Base-by-base conservation (phyloP, 2,113 vertebrate genomes). In the Etheostoma cragini region DNA sequence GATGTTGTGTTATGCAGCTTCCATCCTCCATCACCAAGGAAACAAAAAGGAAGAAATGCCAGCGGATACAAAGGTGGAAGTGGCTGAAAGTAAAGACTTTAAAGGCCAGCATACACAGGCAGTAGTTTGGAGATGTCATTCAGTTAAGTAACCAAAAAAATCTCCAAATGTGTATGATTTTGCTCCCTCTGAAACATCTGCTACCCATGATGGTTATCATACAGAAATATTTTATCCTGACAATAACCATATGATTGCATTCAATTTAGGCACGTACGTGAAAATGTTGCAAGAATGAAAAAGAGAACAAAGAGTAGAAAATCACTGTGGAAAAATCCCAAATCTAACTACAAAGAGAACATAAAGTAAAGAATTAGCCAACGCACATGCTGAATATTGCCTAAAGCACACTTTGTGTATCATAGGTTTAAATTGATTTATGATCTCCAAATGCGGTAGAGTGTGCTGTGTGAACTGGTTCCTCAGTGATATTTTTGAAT, bases 401-500 rank as follows among this genome's bases (percentile, higher is more conserved):
- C 79, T 57, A 45, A 83, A 91, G 81, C 84, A 68, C 33, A 76
- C 71, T 60, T 66, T 74, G 72, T 85, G 42, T 49, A 74, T 80
- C 56, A 14, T 14, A 42, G 60, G 69, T 82, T 80, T 67, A 12
- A 69, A 87, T 88, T 75, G 86, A 91, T 88, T 84, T 42, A 50
- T 75, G 64, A 87, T 87, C 57, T 89, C 58, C 38, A 45, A 49
- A 71, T 72, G 72, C 60, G 69, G 47, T 52, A 64, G 71, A 61
- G 72, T 78, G 77, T 80, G 56, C 68, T 21, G 74, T 67, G 77
- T 83, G 77, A 90, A 80, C 86, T 62, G 61, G 58, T 88, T 83
- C 65, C 78, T 85, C 65, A 89, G 79, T 92, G 90, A 89, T 90
- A 88, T 91, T 91, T 91, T 82, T 77, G 66, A 86, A 89, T 67